phyloP scores from a whole-genome alignment of 2,888 invertebrate genomes.

The Poecilus cupreus region DNA sequence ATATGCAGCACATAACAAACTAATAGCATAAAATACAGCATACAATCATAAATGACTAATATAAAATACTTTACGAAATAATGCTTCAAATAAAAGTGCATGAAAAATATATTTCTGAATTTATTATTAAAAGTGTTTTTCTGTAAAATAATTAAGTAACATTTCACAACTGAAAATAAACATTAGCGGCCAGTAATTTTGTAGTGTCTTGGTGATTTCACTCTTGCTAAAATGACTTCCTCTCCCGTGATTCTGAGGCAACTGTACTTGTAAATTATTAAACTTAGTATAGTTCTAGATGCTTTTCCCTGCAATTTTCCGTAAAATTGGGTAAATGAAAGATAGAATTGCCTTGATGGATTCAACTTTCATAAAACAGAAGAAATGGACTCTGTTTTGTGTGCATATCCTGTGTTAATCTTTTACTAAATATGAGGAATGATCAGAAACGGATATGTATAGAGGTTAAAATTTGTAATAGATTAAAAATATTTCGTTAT shows the following conservation, averaged over 20 bases:
- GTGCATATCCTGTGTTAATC: constrained; percentile 31
- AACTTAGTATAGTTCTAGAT: constrained; percentile 13
- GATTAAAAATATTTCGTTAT: constrained; percentile 44
- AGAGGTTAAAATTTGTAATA: constrained; percentile 41
- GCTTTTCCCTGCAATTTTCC: constrained; percentile 14
- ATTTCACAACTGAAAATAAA: too few species aligned
- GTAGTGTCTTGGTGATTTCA: too few species aligned
- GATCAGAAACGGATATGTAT: constrained; percentile 52
- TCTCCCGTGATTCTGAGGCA: constrained; percentile 1
- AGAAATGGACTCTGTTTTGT: background rate
- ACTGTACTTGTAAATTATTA: constrained; percentile 29
- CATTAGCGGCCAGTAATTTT: too few species aligned
- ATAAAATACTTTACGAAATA: too few species aligned
- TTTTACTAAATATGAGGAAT: constrained; percentile 50
- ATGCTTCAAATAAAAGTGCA: too few species aligned
- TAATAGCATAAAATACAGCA: too few species aligned
- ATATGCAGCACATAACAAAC: too few species aligned
- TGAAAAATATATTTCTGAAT: too few species aligned
- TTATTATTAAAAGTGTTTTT: too few species aligned
- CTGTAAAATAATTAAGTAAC: too few species aligned
- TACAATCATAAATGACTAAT: too few species aligned
- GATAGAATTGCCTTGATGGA: background rate
- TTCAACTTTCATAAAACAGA: constrained; percentile 1
- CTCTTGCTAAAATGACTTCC: too few species aligned
- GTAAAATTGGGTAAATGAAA: background rate